Conservation (phyloP, 2,888 invertebrate genomes). For the Elaeidobius kamerunicus region DNA sequence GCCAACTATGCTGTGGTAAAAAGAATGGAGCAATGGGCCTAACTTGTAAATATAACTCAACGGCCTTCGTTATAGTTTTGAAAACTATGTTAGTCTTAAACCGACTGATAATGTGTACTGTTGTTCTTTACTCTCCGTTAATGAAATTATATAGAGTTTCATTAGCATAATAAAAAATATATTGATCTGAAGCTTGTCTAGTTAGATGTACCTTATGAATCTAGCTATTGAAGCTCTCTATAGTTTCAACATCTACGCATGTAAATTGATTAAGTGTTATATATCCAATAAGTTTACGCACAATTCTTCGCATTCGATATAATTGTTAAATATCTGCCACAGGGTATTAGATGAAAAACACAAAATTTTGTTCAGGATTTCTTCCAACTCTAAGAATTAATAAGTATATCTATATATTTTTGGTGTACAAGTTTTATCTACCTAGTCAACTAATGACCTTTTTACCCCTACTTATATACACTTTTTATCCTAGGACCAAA, state of each 20-base stretch:
- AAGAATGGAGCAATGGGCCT: constrained; percentile 31
- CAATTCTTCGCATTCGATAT: constrained; percentile 17
- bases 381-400: not conserved
- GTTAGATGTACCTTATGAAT: too few relatives aligned
- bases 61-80: constrained; percentile 25
- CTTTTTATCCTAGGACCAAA: constrained; percentile 18
- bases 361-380: constrained; percentile 5
- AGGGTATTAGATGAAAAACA: constrained; percentile 25
- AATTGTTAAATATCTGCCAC: constrained; percentile 11
- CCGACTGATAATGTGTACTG: constrained; percentile 12
- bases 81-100: constrained; percentile 11
- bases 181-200: not conserved
- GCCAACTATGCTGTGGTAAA: constrained; percentile 41
- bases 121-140: constrained; percentile 5
- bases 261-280: not conserved
- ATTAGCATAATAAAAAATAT: not conserved
- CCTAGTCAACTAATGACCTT: constrained; percentile 9
- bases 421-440: constrained; percentile 4
- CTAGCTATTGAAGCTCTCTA: too few relatives aligned
- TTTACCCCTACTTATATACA: constrained; percentile 1
- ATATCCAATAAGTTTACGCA: constrained; percentile 16
- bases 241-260: not conserved
- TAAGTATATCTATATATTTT: constrained; percentile 8
- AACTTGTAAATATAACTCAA: constrained; percentile 27
- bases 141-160: constrained; percentile 6